Conservation (phyloP, 2,113 vertebrate species). For the Dicerorhinus sumatrensis region DNA sequence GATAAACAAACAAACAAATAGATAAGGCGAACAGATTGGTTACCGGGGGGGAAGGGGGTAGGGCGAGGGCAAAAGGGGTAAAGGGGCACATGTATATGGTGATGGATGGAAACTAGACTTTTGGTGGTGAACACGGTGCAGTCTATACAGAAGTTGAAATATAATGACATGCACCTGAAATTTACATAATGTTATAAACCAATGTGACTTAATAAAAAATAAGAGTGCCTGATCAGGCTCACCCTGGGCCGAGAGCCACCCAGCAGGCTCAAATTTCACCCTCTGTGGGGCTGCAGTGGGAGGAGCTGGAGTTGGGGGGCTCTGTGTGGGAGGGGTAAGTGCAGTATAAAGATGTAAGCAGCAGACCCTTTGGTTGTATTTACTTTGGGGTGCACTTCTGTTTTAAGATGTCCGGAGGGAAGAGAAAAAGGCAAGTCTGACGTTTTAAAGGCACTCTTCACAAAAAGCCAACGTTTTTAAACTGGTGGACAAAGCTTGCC, state of each 20-base stretch:
- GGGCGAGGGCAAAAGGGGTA: no score
- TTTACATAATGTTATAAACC: no score
- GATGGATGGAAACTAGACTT: no score
- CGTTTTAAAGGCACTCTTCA: not conserved
- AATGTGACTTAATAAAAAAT: no score
- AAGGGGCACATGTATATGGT: no score
- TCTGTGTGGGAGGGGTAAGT: not conserved
- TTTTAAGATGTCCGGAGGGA: not conserved
- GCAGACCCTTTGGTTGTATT: not conserved
- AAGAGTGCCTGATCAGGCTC: not conserved
- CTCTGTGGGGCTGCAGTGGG: not conserved
- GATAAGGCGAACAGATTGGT: no score
- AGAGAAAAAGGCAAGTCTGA: not conserved
- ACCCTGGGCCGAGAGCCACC: not conserved
- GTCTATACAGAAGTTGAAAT: no score
- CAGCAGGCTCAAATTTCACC: rapidly evolving
- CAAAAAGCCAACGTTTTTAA: not conserved
- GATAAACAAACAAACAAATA: no score
- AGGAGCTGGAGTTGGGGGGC: not conserved
- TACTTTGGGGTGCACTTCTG: not conserved
- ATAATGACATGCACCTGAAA: no score
- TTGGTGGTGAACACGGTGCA: no score
- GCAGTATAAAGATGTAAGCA: not conserved
- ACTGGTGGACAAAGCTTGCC: not conserved
- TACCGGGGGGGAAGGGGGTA: no score